phyloP scores from a whole-genome alignment of 1,140 invertebrate genomes.

The Sycophaga agraensis region DNA sequence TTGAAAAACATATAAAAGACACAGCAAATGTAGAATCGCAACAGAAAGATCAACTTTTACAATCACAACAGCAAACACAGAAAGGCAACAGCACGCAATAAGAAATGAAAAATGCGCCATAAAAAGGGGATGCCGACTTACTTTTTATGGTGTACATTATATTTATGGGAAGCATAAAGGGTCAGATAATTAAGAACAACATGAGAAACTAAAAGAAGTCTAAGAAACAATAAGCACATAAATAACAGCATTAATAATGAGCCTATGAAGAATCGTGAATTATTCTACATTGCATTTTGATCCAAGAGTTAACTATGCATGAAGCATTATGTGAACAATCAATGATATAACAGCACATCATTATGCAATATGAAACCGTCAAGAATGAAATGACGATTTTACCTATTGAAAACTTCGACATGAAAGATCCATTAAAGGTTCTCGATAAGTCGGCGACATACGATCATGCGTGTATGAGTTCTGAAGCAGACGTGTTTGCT shows the following conservation, averaged over 20 bases:
- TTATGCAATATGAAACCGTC: constrained; percentile 33
- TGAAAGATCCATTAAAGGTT: constrained; percentile 23
- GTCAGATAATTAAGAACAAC: constrained; percentile 21
- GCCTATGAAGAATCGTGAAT: constrained; percentile 24
- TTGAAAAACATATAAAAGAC: constrained; percentile 65
- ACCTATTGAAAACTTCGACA: constrained; percentile 26
- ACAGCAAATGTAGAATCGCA: constrained; percentile 46
- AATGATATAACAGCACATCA: constrained; percentile 28
- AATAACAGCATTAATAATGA: constrained; percentile 23
- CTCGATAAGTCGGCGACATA: constrained; percentile 28
- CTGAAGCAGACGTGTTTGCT: constrained; percentile 31
- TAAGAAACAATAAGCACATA: constrained; percentile 20
- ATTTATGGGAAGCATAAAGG: constrained; percentile 17
- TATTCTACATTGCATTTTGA: constrained; percentile 32
- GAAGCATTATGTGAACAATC: constrained; percentile 9
- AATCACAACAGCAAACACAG: constrained; percentile 46
- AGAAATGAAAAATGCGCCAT: constrained; percentile 35
- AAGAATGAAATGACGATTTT: constrained; percentile 25
- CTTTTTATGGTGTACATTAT: constrained; percentile 25
- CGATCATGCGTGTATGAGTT: constrained; percentile 29
- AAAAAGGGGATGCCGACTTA: constrained; percentile 33
- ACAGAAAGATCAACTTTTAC: constrained; percentile 41
- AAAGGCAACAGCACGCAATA: constrained; percentile 53
- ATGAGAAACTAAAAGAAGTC: constrained; percentile 18
- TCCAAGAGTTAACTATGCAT: constrained; percentile 11